Conservation (phyloP, 2,113 vertebrate species). For the Chitala chitala region DNA sequence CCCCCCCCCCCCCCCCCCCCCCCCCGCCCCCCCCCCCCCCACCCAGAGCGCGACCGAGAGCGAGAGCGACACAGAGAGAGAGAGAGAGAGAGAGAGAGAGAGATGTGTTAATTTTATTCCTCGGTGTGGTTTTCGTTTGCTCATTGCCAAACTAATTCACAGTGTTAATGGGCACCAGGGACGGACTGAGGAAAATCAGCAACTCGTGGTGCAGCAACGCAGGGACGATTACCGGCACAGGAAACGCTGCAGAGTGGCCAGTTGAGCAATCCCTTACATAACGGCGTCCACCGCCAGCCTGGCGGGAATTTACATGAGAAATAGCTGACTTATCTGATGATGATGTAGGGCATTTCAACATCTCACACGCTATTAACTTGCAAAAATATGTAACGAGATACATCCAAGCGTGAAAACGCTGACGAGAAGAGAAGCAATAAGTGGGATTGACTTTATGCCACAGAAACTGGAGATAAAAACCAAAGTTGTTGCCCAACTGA, state of each 20-base stretch:
- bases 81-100: too few relatives aligned
- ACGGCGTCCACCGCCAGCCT: slow-evolving; percentile 36
- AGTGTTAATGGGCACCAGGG: slow-evolving; percentile 30
- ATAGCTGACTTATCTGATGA: slow-evolving; percentile 37
- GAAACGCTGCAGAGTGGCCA: slow-evolving; percentile 30
- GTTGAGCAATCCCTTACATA: slow-evolving; percentile 40
- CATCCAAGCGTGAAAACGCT: neutral
- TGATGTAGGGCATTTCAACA: slow-evolving; percentile 39
- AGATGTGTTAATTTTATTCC: slow-evolving; percentile 42
- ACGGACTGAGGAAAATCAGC: slow-evolving; percentile 19
- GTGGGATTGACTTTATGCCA: too few relatives aligned
- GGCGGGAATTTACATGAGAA: slow-evolving; percentile 26
- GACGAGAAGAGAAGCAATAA: slow-evolving; percentile 14
- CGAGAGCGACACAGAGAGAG: too few relatives aligned
- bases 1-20: too few relatives aligned
- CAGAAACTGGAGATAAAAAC: too few relatives aligned
- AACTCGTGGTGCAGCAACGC: neutral
- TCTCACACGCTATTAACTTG: slow-evolving; percentile 24
- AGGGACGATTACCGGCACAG: slow-evolving; percentile 28
- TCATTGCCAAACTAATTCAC: slow-evolving; percentile 11
- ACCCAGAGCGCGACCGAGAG: too few relatives aligned
- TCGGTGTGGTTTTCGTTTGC: slow-evolving; percentile 33
- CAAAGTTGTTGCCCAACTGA: too few relatives aligned
- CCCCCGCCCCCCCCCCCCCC: too few relatives aligned
- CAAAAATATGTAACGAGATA: slow-evolving; percentile 27